Percentiles rank a stretch among this genome's conserved stretches.
These are phyloP conservation scores for Baronia brevicornis DNA, from an alignment of 2,888 invertebrate genomes.

Conservation along the genomic window DNA sequence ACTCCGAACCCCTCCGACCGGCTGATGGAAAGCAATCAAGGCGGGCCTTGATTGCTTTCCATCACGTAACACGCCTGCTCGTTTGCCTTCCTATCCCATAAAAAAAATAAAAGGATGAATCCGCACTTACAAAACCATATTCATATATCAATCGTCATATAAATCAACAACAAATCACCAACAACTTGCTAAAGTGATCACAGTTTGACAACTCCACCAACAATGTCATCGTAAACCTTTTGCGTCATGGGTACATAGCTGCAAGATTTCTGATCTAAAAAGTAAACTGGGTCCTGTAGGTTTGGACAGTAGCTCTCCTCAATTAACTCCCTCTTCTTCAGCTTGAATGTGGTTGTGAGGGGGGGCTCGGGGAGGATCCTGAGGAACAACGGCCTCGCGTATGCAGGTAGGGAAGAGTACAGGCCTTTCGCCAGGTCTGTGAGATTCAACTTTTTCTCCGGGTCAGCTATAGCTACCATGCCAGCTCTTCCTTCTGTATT, in stretches of 20 bases:
- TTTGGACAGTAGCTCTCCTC: constrained; percentile 84
- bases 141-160: too few relatives aligned
- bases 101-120: too few relatives aligned
- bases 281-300: constrained; percentile 82
- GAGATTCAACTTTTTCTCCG: constrained; percentile 78
- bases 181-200: too few relatives aligned
- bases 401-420: constrained; percentile 81
- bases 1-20: too few relatives aligned
- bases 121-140: too few relatives aligned
- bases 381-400: constrained; percentile 92
- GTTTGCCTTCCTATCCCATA: too few relatives aligned
- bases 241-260: constrained; percentile 63
- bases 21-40: too few relatives aligned
- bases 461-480: constrained; percentile 93
- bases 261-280: constrained; percentile 62
- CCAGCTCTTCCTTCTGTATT: constrained; percentile 91
- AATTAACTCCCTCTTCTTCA: constrained; percentile 92
- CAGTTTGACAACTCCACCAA: constrained; percentile 67
- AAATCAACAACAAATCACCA: too few relatives aligned
- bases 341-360: constrained; percentile 90
- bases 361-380: constrained; percentile 85
- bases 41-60: too few relatives aligned
- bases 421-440: constrained; percentile 50
- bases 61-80: too few relatives aligned
- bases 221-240: constrained; percentile 64